These are phyloP conservation scores for Dascyllus trimaculatus DNA, from an alignment of 2,113 vertebrate genomes.

Conservation along the genomic window DNA sequence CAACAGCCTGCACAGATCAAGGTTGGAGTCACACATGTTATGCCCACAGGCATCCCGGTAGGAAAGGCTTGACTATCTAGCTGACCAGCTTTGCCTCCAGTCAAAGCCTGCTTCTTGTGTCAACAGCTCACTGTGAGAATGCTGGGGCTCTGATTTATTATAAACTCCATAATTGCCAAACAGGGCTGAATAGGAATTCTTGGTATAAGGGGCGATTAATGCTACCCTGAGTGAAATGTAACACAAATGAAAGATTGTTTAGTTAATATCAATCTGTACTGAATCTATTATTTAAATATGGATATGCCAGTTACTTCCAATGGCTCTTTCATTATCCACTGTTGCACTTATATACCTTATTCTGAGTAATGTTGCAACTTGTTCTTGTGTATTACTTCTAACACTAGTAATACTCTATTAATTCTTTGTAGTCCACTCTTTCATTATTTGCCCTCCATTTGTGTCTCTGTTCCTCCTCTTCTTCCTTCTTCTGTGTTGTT, in stretches of 20 bases:
- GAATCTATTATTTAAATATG: neutral
- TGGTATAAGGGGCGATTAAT: neutral
- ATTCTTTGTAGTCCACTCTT: neutral
- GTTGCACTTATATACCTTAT: neutral
- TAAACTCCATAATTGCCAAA: neutral
- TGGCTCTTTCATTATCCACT: neutral
- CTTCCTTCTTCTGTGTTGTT: neutral
- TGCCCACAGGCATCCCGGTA: neutral
- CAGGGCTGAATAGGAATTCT: neutral
- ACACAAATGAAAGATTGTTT: neutral
- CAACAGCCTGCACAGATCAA: neutral
- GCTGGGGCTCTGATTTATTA: neutral
- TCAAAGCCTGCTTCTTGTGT: neutral
- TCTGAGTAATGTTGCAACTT: neutral
- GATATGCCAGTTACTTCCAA: neutral
- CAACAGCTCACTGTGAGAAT: neutral
- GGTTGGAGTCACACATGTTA: neutral
- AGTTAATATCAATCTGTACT: neutral
- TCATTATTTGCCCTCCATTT: neutral
- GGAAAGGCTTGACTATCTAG: neutral
- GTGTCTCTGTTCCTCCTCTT: neutral
- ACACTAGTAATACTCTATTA: neutral
- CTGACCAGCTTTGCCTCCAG: neutral
- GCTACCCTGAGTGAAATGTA: neutral
- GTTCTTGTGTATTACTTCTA: slow-evolving; percentile 4